A percentile compares a stretch with the other conserved stretches of the same genome.
These are phyloP conservation scores for Drosophila oshimai DNA, from an alignment of 1,140 invertebrate species.

Conservation along the genomic window DNA sequence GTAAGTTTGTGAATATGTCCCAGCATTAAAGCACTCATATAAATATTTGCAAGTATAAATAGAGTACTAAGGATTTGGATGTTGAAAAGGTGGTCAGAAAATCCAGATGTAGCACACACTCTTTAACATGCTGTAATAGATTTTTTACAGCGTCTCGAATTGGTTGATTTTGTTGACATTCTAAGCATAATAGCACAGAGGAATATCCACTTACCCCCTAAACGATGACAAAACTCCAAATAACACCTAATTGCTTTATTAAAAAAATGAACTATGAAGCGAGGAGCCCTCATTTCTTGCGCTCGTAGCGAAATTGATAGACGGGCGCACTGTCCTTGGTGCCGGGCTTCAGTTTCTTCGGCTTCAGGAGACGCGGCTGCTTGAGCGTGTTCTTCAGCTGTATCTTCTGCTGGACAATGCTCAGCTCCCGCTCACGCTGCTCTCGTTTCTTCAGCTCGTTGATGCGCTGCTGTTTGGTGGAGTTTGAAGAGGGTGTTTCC, in stretches of 20 bases:
- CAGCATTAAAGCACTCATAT: no score
- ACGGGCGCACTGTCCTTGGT: slow-evolving; percentile 89
- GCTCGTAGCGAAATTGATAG: slow-evolving; percentile 93
- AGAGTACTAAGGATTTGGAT: no score
- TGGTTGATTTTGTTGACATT: no score
- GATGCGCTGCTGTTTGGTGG: slow-evolving; percentile 84
- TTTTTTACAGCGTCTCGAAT: no score
- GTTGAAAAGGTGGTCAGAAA: no score
- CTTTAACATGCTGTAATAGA: no score
- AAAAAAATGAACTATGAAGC: not conserved
- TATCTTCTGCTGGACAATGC: slow-evolving; percentile 92
- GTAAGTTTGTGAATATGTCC: no score
- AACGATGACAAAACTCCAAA: no score
- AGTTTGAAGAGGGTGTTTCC: slow-evolving; percentile 84
- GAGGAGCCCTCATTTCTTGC: slow-evolving; percentile 85
- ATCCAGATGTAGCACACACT: no score
- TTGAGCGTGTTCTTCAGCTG: slow-evolving; percentile 89
- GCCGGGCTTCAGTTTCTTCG: slow-evolving; percentile 86
- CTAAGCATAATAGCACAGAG: no score
- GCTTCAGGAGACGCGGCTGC: slow-evolving; percentile 87
- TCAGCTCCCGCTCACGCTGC: slow-evolving; percentile 91
- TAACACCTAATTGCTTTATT: not conserved
- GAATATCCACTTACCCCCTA: no score
- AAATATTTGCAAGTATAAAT: no score
- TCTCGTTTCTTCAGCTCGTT: slow-evolving; percentile 92